Percentiles rank a stretch among this genome's conserved stretches.
phyloP scores from a whole-genome alignment of 2,888 invertebrate species.

The Archips crataeganus region DNA sequence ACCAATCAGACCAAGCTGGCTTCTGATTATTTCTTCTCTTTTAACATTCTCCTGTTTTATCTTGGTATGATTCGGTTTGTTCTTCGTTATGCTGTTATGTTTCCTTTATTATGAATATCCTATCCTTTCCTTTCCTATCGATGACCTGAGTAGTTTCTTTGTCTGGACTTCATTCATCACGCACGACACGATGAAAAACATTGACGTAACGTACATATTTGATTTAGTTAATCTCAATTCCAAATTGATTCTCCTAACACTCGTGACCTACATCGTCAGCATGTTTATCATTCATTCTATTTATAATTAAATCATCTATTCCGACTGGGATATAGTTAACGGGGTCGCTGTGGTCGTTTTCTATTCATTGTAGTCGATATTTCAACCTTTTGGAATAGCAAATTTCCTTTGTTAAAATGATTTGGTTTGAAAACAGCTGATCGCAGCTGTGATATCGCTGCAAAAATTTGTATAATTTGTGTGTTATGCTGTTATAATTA shows the following conservation, averaged over 20 bases:
- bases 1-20: not conserved
- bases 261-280: not conserved
- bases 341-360: not conserved
- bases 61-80: not conserved
- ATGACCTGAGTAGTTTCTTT: not conserved
- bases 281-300: constrained; percentile 1
- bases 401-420: constrained; percentile 17
- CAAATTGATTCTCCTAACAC: not conserved
- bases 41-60: not conserved
- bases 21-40: not conserved
- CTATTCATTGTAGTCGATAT: not conserved
- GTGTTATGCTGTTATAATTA: not conserved
- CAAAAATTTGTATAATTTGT: not conserved
- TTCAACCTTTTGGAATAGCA: not conserved
- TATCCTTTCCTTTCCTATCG: no score
- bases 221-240: not conserved
- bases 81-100: not conserved
- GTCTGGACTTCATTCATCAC: not conserved
- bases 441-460: not conserved
- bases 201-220: not conserved
- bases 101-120: no score
- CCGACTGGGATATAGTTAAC: not conserved
- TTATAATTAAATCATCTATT: constrained; percentile 5
- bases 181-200: not conserved
- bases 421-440: not conserved